Conservation (phyloP, 1,140 invertebrate species). For the Metopolophium dirhodum region DNA sequence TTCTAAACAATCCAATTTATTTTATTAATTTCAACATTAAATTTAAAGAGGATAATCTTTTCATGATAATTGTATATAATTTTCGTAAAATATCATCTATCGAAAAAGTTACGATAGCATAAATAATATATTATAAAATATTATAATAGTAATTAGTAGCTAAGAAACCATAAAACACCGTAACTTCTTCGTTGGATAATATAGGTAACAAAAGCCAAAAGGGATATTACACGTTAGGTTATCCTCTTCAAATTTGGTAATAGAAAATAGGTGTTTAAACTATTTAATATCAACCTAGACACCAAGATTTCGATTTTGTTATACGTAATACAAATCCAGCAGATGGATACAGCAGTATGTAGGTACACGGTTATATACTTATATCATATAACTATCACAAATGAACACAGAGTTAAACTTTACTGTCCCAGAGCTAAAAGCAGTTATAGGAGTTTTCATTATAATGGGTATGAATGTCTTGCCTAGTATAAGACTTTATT, state of each 20-base stretch:
- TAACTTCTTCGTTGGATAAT: background rate
- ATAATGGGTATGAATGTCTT: conserved; percentile 58
- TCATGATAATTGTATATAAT: background rate
- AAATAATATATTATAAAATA: background rate
- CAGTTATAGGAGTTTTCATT: conserved; percentile 58
- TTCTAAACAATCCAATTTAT: too few relatives aligned
- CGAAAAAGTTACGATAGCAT: background rate
- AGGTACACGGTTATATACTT: background rate
- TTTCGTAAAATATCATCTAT: background rate
- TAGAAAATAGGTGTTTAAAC: background rate
- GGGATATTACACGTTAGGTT: background rate
- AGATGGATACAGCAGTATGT: too few relatives aligned
- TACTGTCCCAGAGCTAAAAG: conserved; percentile 48
- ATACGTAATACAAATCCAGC: background rate
- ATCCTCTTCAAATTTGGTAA: background rate
- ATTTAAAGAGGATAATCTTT: background rate
- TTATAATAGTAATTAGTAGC: too few relatives aligned
- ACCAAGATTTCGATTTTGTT: background rate
- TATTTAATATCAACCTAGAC: too few relatives aligned
- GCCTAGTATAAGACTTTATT: conserved; percentile 55
- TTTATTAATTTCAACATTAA: too few relatives aligned
- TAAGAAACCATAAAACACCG: background rate
- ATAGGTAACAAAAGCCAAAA: background rate
- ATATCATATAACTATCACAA: background rate
- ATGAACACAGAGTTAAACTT: conserved; percentile 54